These are phyloP conservation scores for Sipha maydis DNA, from an alignment of 2,888 invertebrate species.

Conservation along the genomic window DNA sequence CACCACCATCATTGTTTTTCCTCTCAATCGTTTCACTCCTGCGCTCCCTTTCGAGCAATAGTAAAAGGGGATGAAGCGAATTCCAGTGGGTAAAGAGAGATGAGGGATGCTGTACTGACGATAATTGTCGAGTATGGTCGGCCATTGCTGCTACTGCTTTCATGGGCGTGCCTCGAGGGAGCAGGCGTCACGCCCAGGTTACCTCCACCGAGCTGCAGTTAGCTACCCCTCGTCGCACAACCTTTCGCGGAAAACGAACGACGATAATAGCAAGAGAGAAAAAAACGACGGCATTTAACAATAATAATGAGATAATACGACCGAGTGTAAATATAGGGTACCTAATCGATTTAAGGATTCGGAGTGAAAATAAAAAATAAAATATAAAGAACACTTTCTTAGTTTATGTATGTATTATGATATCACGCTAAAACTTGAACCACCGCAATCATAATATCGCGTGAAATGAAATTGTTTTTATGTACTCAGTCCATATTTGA, in stretches of 20 bases:
- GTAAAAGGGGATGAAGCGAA: constrained; percentile 20
- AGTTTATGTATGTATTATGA: constrained; percentile 32
- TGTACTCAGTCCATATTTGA: neutral
- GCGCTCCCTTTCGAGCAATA: neutral
- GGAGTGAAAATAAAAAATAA: neutral
- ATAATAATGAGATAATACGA: constrained; percentile 57
- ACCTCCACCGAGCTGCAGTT: constrained; percentile 27
- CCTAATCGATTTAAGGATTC: constrained; percentile 42
- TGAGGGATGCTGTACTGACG: constrained; percentile 50
- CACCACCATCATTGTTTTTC: constrained; percentile 56
- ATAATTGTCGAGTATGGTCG: constrained; percentile 57
- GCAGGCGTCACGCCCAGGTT: constrained; percentile 50
- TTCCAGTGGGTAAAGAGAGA: neutral
- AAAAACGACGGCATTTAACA: constrained; percentile 36
- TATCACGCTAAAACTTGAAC: neutral
- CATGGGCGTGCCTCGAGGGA: constrained; percentile 47
- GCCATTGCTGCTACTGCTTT: constrained; percentile 49
- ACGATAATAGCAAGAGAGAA: constrained; percentile 36
- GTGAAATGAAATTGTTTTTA: neutral
- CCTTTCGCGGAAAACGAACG: constrained; percentile 17
- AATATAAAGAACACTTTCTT: neutral
- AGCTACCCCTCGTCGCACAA: neutral
- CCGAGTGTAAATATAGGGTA: constrained; percentile 51
- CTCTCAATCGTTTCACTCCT: constrained; percentile 32
- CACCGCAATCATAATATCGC: neutral